A percentile compares a stretch with the other conserved stretches of the same genome.
Evolutionary conservation across 2,888 invertebrate species (phyloP).

Genomic region (Subacronicta megacephala): DNA sequence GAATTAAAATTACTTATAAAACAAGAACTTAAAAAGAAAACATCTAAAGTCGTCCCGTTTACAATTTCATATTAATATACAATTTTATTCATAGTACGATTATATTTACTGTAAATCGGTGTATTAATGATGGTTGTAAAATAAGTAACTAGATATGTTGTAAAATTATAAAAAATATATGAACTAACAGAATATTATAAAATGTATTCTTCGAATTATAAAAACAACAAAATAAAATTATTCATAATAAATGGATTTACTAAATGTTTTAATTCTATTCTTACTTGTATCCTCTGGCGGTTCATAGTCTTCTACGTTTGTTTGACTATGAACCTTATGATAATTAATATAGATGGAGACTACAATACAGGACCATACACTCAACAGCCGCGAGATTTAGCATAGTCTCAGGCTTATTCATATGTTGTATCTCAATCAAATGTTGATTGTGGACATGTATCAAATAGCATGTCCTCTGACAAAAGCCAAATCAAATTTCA

Average conservation of each 20-base stretch:
- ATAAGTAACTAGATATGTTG: conserved; percentile 43
- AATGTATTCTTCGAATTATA: conserved; percentile 72
- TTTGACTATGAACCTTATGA: background rate
- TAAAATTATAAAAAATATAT: conserved; percentile 54
- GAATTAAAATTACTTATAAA: conserved; percentile 33
- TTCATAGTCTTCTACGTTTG: background rate
- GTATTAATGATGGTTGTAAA: conserved; percentile 61
- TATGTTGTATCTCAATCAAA: no score
- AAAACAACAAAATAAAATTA: conserved; percentile 67
- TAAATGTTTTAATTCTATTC: conserved; percentile 63
- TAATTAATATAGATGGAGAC: no score
- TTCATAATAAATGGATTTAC: conserved; percentile 73
- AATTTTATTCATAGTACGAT: conserved; percentile 66
- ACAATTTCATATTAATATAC: conserved; percentile 74
- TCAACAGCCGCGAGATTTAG: no score
- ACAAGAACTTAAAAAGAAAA: conserved; percentile 37
- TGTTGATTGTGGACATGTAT: no score
- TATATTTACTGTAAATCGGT: conserved; percentile 62
- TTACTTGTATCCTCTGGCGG: conserved; percentile 14
- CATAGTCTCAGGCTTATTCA: no score
- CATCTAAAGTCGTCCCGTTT: conserved; percentile 72
- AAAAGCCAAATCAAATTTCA: no score
- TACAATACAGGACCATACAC: no score
- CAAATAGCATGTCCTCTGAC: no score
- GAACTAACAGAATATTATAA: conserved; percentile 66